Base-by-base conservation (phyloP, 2,797 vertebrate genomes). In the Acanthurus lineatus region DNA sequence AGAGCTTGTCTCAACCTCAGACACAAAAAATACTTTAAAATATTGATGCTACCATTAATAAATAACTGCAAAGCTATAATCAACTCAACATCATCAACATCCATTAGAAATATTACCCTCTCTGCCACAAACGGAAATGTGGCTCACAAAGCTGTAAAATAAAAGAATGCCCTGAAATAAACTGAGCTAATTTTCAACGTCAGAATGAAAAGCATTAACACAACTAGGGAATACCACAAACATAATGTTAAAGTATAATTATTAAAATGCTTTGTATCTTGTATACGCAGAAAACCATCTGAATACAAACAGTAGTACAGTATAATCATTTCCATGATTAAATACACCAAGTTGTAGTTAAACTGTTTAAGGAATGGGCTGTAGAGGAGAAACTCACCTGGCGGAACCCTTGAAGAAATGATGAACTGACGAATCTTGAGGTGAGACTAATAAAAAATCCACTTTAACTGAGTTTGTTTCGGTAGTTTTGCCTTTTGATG, bases 341-440 rank as follows among this genome's bases (percentile, higher is more conserved):
- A 53, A 61, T 28, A 42, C 56, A 66, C 32, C 0, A 47, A 83
- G 47, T 60, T 71, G 11, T 11, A 42, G 15, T 38, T 25, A 3
- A 67, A 22, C n/a, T 17, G 59, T 20, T 38, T 22, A 56, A 28
- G 68, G 2, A 51, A 44, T 4, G 12, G 4, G 6, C 48, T 16
- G 1, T 7, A 19, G 16, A 49, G 8, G 19, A 59, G 12, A 68
- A 47, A 76, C 84, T 61, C 68, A 89, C 89, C 84, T 77, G 45
- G 20, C 9, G 15, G 22, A 14, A 52, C 61, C 42, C 85, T 63
- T 10, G 10, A 14, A 20, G 28, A 45, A 17, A 32, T 16, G 16
- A 52, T 11, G 11, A 20, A 44, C 0, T 1, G 14, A 16, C 58
- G 12, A n/a, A 40, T 38, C 15, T 38, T 2, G 54, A 52, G 19